These are phyloP conservation scores for Vulpes ferrilata DNA, from an alignment of 2,113 vertebrate genomes.

Conservation along the genomic window DNA sequence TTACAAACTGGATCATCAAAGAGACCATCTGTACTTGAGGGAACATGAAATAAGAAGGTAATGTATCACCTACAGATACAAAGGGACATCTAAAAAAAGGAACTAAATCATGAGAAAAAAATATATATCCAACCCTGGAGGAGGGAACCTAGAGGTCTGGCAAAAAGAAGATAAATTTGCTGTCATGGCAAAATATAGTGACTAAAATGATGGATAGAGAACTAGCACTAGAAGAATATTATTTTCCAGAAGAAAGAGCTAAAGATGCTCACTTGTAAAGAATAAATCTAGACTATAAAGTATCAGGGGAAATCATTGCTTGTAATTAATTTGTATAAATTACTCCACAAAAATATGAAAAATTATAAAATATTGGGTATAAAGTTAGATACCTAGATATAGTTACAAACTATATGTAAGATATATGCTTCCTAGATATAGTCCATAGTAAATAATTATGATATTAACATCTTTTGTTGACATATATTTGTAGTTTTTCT, in stretches of 20 bases:
- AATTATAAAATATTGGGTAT: not conserved
- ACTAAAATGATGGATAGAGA: not conserved
- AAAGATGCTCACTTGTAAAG: not conserved
- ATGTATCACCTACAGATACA: not conserved
- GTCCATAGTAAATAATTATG: not conserved
- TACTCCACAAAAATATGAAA: not conserved
- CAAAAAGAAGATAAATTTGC: not conserved
- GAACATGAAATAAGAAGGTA: not conserved
- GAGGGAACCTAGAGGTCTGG: not conserved
- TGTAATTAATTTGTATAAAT: not conserved
- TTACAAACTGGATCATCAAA: not conserved
- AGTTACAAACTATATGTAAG: not conserved
- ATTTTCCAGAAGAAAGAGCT: not conserved
- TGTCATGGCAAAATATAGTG: not conserved
- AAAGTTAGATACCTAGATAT: not conserved
- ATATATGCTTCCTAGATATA: not conserved
- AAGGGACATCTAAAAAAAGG: not conserved
- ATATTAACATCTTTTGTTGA: not conserved
- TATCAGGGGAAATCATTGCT: not conserved
- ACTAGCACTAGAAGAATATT: not conserved
- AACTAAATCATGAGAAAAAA: not conserved
- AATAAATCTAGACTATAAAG: not conserved
- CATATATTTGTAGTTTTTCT: not conserved
- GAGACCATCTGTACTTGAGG: not conserved
- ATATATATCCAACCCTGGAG: not conserved